These are phyloP conservation scores for Poeciliopsis gracilis DNA, from an alignment of 2,797 vertebrate genomes.

Conservation along the genomic window DNA sequence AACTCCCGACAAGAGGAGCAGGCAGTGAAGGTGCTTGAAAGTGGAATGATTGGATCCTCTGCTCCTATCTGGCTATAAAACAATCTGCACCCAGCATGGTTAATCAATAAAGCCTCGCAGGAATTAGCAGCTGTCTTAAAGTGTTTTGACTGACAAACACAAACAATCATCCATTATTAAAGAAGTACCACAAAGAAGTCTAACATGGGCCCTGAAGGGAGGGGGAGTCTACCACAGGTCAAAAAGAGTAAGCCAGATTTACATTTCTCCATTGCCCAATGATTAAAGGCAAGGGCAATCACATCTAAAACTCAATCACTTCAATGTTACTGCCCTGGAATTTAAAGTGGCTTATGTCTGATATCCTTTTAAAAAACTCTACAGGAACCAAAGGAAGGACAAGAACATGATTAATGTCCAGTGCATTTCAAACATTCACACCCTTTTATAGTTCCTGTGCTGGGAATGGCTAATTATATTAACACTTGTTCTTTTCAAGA, in stretches of 20 bases:
- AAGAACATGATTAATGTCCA: background rate
- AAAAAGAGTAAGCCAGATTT: background rate
- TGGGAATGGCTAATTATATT: background rate
- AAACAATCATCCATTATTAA: conserved; percentile 82
- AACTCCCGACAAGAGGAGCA: conserved; percentile 42
- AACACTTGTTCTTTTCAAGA: background rate
- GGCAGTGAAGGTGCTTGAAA: conserved; percentile 19
- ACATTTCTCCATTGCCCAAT: background rate
- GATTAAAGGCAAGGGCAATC: background rate
- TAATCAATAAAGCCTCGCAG: conserved; percentile 77
- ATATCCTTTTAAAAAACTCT: too few relatives aligned
- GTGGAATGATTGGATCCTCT: conserved; percentile 16
- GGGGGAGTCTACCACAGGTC: background rate
- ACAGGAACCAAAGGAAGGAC: background rate
- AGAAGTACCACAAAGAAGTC: conserved; percentile 58
- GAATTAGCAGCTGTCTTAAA: conserved; percentile 84
- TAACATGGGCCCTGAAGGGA: conserved; percentile 1
- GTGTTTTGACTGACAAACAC: conserved; percentile 73
- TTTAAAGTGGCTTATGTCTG: background rate
- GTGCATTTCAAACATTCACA: background rate
- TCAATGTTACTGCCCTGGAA: background rate
- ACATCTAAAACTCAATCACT: background rate
- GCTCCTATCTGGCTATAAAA: conserved; percentile 68
- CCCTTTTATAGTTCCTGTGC: background rate
- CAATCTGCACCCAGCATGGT: conserved; percentile 63